phyloP scores from a whole-genome alignment of 2,888 invertebrate species.

The Ophonus ardosiacus region DNA sequence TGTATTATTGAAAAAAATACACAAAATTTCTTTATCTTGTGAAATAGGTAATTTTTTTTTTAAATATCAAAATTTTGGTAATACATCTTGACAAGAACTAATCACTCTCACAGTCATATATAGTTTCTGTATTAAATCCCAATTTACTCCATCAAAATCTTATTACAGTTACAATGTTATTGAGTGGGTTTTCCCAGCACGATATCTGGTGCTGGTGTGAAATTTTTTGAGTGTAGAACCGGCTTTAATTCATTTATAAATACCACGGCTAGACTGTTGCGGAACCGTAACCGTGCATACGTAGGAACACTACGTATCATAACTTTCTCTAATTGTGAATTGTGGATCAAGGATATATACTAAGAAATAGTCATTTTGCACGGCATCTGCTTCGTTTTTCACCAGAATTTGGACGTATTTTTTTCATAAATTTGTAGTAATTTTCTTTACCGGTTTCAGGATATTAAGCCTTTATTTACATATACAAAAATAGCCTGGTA shows the following conservation, averaged over 20 bases:
- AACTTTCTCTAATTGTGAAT: conserved; percentile 49
- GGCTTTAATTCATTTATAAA: conserved; percentile 33
- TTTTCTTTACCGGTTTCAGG: no score
- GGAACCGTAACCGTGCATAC: conserved; percentile 28
- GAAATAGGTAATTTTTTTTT: no score
- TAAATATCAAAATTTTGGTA: no score
- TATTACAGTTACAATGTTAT: not conserved
- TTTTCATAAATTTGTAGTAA: not conserved
- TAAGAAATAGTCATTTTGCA: not conserved
- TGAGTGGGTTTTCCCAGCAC: not conserved
- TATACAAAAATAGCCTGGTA: no score
- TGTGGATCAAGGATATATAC: conserved; percentile 35
- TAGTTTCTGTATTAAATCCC: not conserved
- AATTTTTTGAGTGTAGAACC: conserved; percentile 9
- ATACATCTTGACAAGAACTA: no score
- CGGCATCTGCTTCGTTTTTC: not conserved
- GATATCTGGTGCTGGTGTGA: not conserved
- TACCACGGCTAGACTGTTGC: conserved; percentile 29
- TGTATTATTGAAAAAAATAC: no score
- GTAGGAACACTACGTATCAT: conserved; percentile 10
- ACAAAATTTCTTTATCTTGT: no score
- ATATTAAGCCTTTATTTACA: no score
- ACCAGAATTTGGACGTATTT: not conserved
- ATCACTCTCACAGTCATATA: no score
- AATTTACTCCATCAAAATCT: not conserved